Evolutionary conservation across 1,140 invertebrate genomes (phyloP).

Genomic region (Calycopis cecrops): DNA sequence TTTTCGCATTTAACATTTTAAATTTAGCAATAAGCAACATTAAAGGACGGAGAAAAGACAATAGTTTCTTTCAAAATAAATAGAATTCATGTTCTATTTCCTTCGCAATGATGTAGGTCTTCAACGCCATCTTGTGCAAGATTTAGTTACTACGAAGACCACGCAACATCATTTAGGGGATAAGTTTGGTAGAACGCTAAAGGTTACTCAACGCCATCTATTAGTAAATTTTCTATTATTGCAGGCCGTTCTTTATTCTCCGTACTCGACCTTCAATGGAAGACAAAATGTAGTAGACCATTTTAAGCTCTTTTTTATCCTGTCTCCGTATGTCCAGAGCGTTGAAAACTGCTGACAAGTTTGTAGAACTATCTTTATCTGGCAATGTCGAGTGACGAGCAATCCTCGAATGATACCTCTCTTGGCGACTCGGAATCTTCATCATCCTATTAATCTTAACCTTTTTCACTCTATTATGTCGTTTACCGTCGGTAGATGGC

Average conservation of each 20-base stretch:
- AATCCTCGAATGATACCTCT: not conserved
- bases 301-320: slow-evolving; percentile 44
- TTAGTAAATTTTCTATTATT: not conserved
- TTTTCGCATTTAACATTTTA: not conserved
- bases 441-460: no score
- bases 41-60: no score
- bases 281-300: slow-evolving; percentile 46
- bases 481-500: no score
- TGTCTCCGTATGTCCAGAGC: slow-evolving; percentile 37
- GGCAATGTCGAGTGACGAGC: no score
- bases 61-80: not conserved
- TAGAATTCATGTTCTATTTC: not conserved
- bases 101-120: not conserved
- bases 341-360: slow-evolving; percentile 33
- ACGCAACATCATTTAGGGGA: no score
- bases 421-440: slow-evolving; percentile 39
- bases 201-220: no score
- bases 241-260: slow-evolving; percentile 41
- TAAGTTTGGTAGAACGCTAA: no score
- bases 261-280: slow-evolving; percentile 56
- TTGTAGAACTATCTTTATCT: slow-evolving; percentile 17
- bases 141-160: no score
- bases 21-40: not conserved
- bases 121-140: no score
- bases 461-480: no score